Conservation (phyloP, 2,888 invertebrate species). For the Odontomyia ornata region DNA sequence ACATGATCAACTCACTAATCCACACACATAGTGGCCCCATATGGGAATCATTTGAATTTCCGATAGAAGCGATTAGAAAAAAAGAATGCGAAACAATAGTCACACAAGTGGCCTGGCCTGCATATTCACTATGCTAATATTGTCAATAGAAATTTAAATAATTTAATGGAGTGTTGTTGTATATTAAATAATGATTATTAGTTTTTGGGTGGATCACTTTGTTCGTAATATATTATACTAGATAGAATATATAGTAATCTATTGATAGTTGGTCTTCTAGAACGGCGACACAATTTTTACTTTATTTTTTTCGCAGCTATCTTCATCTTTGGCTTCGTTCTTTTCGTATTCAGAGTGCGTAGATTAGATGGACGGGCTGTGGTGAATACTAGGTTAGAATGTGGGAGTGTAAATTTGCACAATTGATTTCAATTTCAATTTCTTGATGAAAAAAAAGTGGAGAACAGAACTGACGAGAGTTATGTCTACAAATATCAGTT, state of each 20-base stretch:
- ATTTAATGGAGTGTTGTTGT: neutral
- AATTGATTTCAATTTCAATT: slow-evolving; percentile 24
- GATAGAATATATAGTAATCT: no score
- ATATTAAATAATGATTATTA: slow-evolving; percentile 1
- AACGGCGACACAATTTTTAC: no score
- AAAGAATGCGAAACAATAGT: neutral
- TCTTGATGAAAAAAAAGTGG: neutral
- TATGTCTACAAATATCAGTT: no score
- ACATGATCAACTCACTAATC: slow-evolving; percentile 27
- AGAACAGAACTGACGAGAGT: no score
- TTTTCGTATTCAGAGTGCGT: neutral
- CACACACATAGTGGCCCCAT: neutral
- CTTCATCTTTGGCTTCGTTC: no score
- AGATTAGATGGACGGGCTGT: neutral
- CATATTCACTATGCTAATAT: slow-evolving; percentile 11
- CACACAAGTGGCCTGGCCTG: slow-evolving; percentile 1
- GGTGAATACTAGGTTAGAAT: slow-evolving; percentile 6
- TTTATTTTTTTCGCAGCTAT: no score
- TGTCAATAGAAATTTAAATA: neutral
- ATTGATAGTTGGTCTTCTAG: no score
- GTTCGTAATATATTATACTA: neutral
- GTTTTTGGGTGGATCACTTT: slow-evolving; percentile 19
- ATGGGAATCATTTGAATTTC: slow-evolving; percentile 27
- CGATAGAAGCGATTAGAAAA: neutral
- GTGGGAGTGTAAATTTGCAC: slow-evolving; percentile 23